phyloP scores from a whole-genome alignment of 2,797 vertebrate species.

The Gorsachius magnificus region DNA sequence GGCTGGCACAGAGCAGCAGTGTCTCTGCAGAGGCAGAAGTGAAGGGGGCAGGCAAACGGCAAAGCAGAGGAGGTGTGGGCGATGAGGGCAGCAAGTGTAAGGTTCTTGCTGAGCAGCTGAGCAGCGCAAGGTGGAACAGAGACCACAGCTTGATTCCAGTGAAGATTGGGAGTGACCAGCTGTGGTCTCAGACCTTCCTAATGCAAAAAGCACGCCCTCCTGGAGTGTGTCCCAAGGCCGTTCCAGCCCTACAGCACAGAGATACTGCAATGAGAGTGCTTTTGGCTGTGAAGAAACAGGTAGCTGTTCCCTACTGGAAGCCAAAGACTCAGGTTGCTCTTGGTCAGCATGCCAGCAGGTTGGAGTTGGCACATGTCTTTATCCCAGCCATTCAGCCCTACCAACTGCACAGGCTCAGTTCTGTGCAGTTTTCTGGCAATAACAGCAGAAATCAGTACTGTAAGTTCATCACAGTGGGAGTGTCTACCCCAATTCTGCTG shows the following conservation, averaged over 20 bases:
- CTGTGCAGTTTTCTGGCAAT: not conserved
- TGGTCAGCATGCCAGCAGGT: accelerated
- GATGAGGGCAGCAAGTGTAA: not conserved
- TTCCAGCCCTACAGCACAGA: no score
- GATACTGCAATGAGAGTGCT: not conserved
- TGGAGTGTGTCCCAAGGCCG: no score
- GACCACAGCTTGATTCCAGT: not conserved
- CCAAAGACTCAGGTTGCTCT: not conserved
- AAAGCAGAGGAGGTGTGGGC: not conserved
- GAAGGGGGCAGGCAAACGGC: not conserved
- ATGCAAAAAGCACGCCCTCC: not conserved
- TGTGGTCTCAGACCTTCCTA: not conserved
- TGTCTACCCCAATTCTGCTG: not conserved
- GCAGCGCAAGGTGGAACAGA: not conserved
- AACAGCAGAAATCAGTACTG: not conserved
- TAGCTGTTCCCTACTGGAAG: not conserved
- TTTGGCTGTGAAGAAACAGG: not conserved
- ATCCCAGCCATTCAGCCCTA: not conserved
- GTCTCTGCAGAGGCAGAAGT: not conserved
- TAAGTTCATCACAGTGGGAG: not conserved
- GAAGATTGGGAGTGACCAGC: not conserved
- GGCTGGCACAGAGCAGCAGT: not conserved
- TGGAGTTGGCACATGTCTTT: not conserved
- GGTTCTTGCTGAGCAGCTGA: not conserved
- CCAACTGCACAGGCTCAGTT: not conserved